Conservation (phyloP, 2,113 vertebrate genomes). For the Sterrhoptilus dennistouni region DNA sequence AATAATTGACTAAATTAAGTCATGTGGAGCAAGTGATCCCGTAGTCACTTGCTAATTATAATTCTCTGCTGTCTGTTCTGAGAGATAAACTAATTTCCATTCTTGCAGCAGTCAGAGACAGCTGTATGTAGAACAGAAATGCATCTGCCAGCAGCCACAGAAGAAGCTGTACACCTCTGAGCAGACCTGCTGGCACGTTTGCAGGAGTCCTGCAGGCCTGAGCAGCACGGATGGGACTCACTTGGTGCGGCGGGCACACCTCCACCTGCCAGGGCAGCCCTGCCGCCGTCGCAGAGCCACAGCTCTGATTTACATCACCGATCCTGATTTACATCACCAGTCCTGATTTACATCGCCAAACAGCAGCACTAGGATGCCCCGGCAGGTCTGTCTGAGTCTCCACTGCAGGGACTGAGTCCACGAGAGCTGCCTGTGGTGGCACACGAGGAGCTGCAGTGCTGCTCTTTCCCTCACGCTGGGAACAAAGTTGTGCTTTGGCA, state of each 20-base stretch:
- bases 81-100: conserved; percentile 5
- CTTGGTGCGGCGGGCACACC: accelerated
- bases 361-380: background rate
- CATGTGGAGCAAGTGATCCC: background rate
- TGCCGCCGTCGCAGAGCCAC: accelerated
- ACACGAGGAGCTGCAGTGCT: background rate
- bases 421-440: background rate
- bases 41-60: background rate
- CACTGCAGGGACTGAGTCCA: too few species aligned
- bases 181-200: background rate
- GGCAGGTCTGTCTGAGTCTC: background rate
- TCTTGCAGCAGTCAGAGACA: background rate
- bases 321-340: background rate
- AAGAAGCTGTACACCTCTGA: background rate
- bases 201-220: accelerated
- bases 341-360: background rate
- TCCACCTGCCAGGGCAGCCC: background rate
- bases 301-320: background rate
- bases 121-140: background rate
- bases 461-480: accelerated
- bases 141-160: background rate
- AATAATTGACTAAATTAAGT: conserved; percentile 13
- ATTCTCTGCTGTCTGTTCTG: background rate
- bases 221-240: accelerated
- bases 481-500: background rate